Base-by-base conservation (phyloP, 92 coral and sea anemone genomes). In the Palythoa heliodiscus region DNA sequence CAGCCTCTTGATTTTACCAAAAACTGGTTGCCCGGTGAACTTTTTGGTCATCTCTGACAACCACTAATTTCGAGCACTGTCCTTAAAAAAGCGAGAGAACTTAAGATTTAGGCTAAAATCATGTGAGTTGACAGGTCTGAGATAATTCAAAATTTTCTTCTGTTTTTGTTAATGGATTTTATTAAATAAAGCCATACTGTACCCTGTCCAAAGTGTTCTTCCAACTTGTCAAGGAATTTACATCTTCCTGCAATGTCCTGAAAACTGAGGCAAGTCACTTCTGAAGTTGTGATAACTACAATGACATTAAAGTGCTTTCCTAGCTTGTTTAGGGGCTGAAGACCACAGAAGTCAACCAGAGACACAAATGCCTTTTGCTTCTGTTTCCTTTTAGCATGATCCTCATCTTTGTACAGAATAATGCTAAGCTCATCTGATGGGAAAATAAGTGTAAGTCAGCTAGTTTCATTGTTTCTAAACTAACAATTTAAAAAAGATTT, bases 161-260 rank as follows among this genome's bases (percentile, higher is more conserved):
- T n/a, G 68, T 4, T 3, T 6, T 6, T 22, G n/a, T 63, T 17
- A 63, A n/a, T 17, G 23, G 22, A 7, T 63, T 23, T 19, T 2
- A 63, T 63, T 20, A 63, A n/a, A 63, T 63, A n/a, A n/a, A 20
- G 29, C 11, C 10, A 15, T 55, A 61, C 35, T 29, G 35, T 87
- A 97, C 99, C 99, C 87, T 97, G 93, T 24, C 99, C 99, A 85
- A 93, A 97, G 40, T 93, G 92, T 72, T 93, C 92, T 72, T 94
- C 93, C 22, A 97, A 87, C n/a, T 87, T 88, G 13, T 82, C 92
- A 23, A 97, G 94, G 95, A 98, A 97, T 24, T 91, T 93, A 25
- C 91, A 85, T 38, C 99, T 89, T 39, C 95, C 91, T 50, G 92
- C 97, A 20, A 95, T 93, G 13, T 89, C 92, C 76, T 91, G 95